phyloP scores from a whole-genome alignment of 1,140 invertebrate genomes.

The Eciton burchellii region DNA sequence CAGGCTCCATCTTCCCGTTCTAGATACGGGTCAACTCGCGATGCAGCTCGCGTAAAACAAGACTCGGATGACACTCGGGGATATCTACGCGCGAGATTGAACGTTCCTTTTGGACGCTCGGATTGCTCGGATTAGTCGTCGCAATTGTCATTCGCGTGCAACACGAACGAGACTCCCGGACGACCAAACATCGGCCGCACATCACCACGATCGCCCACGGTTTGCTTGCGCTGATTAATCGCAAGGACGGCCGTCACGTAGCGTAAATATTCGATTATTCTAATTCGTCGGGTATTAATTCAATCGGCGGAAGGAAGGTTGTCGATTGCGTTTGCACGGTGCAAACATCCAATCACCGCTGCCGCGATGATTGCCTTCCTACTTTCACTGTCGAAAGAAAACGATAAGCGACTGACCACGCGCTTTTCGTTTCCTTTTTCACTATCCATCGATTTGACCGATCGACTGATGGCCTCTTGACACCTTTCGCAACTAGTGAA shows the following conservation, averaged over 20 bases:
- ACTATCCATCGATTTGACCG: background rate
- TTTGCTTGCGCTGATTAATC: conserved; percentile 50
- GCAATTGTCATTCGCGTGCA: conserved; percentile 15
- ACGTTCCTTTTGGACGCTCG: conserved; percentile 11
- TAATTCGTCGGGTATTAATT: conserved; percentile 69
- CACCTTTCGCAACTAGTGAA: too few relatives aligned
- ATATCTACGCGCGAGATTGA: background rate
- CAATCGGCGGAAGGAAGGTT: conserved; percentile 23
- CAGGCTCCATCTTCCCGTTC: background rate
- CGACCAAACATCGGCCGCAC: background rate
- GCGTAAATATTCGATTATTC: conserved; percentile 74
- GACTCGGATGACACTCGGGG: too few relatives aligned
- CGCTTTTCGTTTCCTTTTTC: background rate
- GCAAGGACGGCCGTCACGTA: conserved; percentile 14
- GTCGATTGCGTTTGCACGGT: conserved; percentile 26
- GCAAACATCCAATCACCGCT: conserved; percentile 39
- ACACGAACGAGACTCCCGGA: background rate
- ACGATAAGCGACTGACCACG: conserved; percentile 13
- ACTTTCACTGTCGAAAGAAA: conserved; percentile 5
- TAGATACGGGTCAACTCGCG: background rate
- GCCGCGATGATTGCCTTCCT: background rate
- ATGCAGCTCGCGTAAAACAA: background rate
- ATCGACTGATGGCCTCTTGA: background rate
- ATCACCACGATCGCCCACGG: conserved; percentile 6
- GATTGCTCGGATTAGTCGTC: conserved; percentile 24